These are phyloP conservation scores for Chaetorhynchus papuensis DNA, from an alignment of 2,113 vertebrate species.

Conservation along the genomic window DNA sequence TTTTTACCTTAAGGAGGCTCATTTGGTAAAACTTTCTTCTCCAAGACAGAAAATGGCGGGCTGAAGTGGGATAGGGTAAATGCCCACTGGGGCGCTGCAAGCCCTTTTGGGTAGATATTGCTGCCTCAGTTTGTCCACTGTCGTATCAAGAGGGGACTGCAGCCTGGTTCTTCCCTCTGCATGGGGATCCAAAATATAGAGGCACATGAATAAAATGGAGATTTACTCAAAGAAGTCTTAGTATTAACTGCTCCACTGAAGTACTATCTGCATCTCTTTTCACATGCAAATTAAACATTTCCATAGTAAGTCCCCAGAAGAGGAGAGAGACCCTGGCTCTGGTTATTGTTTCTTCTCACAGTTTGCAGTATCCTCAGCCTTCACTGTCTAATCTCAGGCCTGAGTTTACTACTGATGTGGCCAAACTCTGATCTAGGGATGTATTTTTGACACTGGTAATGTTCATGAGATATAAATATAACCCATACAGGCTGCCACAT, in stretches of 20 bases:
- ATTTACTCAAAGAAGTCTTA: background rate
- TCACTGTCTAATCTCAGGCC: background rate
- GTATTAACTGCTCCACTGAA: background rate
- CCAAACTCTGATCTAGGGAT: background rate
- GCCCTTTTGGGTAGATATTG: background rate
- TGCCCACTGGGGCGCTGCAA: background rate
- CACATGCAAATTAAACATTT: background rate
- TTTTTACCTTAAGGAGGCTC: background rate
- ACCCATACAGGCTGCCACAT: background rate
- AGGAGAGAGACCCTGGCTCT: background rate
- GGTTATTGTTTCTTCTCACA: background rate
- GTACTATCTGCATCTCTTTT: background rate
- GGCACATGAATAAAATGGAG: background rate
- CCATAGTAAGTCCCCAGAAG: background rate
- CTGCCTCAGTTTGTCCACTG: background rate
- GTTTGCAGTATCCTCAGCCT: background rate
- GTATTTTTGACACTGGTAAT: background rate
- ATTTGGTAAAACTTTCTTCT: background rate
- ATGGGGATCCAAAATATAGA: background rate
- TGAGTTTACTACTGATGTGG: background rate
- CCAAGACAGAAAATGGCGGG: background rate
- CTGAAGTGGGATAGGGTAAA: background rate
- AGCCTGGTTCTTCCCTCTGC: background rate
- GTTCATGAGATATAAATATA: background rate
- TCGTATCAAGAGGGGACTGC: too few relatives aligned